Conservation (phyloP, 2,113 vertebrate genomes). For the Numenius arquata region DNA sequence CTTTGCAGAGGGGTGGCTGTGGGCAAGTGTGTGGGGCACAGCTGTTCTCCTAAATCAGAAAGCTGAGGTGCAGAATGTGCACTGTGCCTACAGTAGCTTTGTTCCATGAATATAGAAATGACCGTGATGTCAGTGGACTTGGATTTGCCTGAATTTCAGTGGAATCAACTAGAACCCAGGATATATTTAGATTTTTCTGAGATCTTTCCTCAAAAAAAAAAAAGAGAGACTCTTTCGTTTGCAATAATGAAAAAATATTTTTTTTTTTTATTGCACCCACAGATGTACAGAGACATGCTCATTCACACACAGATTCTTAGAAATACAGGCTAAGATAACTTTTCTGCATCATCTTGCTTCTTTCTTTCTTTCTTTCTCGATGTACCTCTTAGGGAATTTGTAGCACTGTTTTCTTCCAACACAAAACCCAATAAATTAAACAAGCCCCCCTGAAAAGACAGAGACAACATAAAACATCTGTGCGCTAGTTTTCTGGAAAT, state of each 20-base stretch:
- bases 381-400: conserved; percentile 1
- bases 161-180: neutral
- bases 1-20: neutral
- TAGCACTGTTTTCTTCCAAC: neutral
- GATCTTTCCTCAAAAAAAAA: neutral
- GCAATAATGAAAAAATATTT: neutral
- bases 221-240: neutral
- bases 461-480: conserved; percentile 39
- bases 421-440: neutral
- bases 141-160: neutral
- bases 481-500: conserved; percentile 23
- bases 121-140: neutral
- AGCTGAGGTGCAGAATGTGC: neutral
- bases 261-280: neutral
- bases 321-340: neutral
- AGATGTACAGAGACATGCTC: neutral
- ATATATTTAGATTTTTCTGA: neutral
- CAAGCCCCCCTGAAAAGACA: neutral
- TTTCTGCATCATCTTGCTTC: neutral
- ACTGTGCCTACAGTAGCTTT: neutral
- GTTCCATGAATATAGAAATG: neutral
- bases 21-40: neutral
- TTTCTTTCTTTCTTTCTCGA: neutral
- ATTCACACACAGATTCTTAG: neutral
- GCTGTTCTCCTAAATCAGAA: neutral